Percentiles rank a stretch among this genome's conserved stretches.
Evolutionary conservation across 2,113 vertebrate species (phyloP).

Genomic region (Xiphophorus maculatus): DNA sequence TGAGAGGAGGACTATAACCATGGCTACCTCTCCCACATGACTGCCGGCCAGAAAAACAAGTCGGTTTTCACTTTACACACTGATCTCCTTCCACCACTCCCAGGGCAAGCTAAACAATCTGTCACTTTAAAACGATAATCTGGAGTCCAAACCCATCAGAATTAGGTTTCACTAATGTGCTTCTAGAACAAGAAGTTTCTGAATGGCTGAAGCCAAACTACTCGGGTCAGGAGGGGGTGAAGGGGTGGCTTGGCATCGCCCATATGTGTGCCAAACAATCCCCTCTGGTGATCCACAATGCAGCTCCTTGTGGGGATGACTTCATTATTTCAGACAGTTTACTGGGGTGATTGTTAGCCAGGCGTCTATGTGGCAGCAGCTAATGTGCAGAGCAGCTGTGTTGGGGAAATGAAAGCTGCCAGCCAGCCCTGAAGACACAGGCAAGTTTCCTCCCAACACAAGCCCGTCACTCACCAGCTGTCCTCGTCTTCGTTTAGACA

Average conservation of each 20-base stretch:
- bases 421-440: constrained; percentile 23
- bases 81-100: constrained; percentile 18
- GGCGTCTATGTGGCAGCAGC: constrained; percentile 25
- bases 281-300: constrained; percentile 24
- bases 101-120: constrained; percentile 47
- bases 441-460: constrained; percentile 27
- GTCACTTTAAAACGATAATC: constrained; percentile 37
- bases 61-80: constrained; percentile 23
- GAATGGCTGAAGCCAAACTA: constrained; percentile 29
- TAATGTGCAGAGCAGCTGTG: constrained; percentile 66
- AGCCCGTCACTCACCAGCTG: constrained; percentile 88
- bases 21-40: constrained; percentile 64
- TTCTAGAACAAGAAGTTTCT: not conserved
- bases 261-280: constrained; percentile 42
- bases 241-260: constrained; percentile 20
- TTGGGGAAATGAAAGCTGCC: constrained; percentile 40
- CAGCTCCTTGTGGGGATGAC: constrained; percentile 14
- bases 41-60: constrained; percentile 55
- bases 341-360: constrained; percentile 17
- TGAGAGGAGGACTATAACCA: constrained; percentile 58
- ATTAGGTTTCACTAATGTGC: constrained; percentile 12
- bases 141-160: constrained; percentile 8
- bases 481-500: constrained; percentile 92
- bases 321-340: constrained; percentile 29
- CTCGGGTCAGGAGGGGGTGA: not conserved